These are phyloP conservation scores for Lerista edwardsae DNA, from an alignment of 2,797 vertebrate species.

Conservation along the genomic window DNA sequence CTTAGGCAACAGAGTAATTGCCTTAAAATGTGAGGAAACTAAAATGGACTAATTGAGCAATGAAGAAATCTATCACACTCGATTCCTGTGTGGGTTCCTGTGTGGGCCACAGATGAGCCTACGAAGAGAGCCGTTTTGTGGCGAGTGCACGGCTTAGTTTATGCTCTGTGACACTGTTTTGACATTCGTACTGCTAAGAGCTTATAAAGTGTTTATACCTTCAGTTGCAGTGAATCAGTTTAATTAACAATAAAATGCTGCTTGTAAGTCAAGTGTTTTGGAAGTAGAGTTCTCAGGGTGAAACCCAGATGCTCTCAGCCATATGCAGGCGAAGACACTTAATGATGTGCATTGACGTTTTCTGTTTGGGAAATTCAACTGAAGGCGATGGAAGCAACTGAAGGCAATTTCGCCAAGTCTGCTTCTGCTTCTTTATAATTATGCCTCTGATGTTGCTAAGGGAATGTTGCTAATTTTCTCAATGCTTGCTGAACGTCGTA, in stretches of 20 bases:
- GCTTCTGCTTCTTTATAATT: not conserved
- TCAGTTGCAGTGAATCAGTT: not conserved
- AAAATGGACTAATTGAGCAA: not conserved
- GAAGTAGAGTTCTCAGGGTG: not conserved
- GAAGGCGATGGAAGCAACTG: not conserved
- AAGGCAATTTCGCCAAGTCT: not conserved
- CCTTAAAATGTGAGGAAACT: slow-evolving; percentile 16
- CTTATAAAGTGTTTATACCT: slow-evolving; percentile 30
- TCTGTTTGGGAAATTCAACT: not conserved
- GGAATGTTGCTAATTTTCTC: not conserved
- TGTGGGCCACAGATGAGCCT: too few relatives aligned
- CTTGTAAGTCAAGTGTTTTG: slow-evolving; percentile 3
- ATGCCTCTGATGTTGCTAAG: not conserved
- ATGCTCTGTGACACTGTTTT: slow-evolving; percentile 16
- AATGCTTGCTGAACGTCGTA: too few relatives aligned
- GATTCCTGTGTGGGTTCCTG: not conserved
- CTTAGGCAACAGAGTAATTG: slow-evolving; percentile 10
- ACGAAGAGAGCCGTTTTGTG: not conserved
- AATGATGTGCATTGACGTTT: not conserved
- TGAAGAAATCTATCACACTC: not conserved
- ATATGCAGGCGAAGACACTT: not conserved
- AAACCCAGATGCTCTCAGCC: not conserved
- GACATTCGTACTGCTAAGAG: not conserved
- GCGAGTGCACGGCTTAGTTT: rapidly evolving
- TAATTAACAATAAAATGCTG: slow-evolving; percentile 16